Evolutionary conservation across 2,888 invertebrate genomes (phyloP).

Genomic region (Seira sanloemensis): DNA sequence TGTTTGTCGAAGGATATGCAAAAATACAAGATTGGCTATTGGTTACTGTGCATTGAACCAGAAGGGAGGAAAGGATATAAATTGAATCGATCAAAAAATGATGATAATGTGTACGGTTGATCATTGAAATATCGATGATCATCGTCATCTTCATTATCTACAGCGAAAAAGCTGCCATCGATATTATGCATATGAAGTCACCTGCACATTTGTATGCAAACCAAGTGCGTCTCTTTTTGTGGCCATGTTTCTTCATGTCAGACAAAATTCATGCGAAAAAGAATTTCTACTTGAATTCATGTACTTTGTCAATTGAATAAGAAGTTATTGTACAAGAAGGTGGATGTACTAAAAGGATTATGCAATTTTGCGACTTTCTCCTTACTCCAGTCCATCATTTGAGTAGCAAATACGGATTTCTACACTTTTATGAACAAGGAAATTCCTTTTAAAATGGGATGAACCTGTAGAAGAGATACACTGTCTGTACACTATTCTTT

Average conservation of each 20-base stretch:
- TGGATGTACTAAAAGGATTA: neutral
- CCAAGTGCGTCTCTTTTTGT: constrained; percentile 20
- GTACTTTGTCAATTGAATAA: neutral
- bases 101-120: constrained; percentile 32
- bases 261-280: neutral
- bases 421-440: neutral
- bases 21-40: constrained; percentile 20
- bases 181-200: constrained; percentile 34
- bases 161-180: constrained; percentile 1
- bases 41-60: constrained; percentile 16
- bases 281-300: neutral
- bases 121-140: constrained; percentile 8
- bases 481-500: too few relatives aligned
- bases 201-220: constrained; percentile 61
- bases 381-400: neutral
- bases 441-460: too few relatives aligned
- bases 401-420: neutral
- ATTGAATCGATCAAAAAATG: constrained; percentile 54
- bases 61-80: constrained; percentile 30
- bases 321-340: neutral
- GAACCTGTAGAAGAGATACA: too few relatives aligned
- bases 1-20: neutral
- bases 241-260: neutral
- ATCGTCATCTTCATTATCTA: constrained; percentile 11
- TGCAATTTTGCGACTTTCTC: neutral